A percentile compares a stretch with the other conserved stretches of the same genome.
phyloP scores from a whole-genome alignment of 35 echinoderm and acorn worm genomes.

The Holothuria glaberrima region DNA sequence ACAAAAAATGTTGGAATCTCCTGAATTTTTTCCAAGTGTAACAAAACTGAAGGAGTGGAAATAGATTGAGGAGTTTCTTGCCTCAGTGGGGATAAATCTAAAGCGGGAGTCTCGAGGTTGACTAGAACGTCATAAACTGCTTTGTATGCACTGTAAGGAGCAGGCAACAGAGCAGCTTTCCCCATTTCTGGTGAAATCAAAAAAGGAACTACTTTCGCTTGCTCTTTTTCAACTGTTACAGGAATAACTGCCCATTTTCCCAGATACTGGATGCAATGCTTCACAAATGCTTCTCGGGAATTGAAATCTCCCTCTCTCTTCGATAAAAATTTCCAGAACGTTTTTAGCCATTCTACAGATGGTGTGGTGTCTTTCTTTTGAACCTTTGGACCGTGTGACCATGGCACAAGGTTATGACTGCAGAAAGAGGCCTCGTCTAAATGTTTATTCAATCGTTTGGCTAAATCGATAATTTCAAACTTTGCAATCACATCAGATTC shows the following conservation, averaged over 20 bases:
- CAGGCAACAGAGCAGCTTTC: background rate
- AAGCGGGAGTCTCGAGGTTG: no score
- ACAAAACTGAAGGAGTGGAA: no score
- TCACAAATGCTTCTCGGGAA: background rate
- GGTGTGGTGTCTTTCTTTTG: background rate
- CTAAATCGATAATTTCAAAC: conserved; percentile 34
- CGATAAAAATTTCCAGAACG: conserved; percentile 28
- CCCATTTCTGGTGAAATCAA: conserved; percentile 8
- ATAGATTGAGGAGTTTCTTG: no score
- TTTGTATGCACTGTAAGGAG: no score
- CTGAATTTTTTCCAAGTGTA: no score
- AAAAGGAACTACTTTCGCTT: background rate
- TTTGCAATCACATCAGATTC: background rate
- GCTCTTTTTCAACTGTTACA: background rate
- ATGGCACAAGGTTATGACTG: background rate
- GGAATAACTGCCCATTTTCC: conserved; percentile 46
- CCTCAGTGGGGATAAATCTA: no score
- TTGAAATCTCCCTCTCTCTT: background rate
- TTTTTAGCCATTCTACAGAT: conserved; percentile 9
- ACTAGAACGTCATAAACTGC: no score
- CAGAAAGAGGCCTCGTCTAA: background rate
- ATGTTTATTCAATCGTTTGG: background rate
- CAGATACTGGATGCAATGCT: background rate
- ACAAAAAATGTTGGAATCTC: no score
- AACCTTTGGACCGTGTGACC: background rate